phyloP scores from a whole-genome alignment of 2,797 vertebrate genomes.

The Saxicola maurus region DNA sequence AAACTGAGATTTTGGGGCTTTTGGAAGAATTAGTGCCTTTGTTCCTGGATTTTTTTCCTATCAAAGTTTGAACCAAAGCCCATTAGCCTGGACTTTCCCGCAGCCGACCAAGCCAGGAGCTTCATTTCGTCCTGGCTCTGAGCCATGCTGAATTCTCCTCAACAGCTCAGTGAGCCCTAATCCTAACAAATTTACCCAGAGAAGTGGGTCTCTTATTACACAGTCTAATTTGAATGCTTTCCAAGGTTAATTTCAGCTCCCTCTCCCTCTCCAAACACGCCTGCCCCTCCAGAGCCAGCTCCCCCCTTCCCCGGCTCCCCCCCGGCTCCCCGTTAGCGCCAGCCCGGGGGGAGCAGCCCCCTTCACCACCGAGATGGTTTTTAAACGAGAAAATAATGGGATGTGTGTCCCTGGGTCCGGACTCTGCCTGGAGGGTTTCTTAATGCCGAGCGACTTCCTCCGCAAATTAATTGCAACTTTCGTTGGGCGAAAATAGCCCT shows the following conservation, averaged over 20 bases:
- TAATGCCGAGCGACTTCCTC: constrained; percentile 53
- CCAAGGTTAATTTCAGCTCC: constrained; percentile 67
- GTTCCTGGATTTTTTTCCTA: constrained; percentile 70
- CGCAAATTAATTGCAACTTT: constrained; percentile 64
- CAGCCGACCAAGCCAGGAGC: constrained; percentile 61
- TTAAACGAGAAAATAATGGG: constrained; percentile 64
- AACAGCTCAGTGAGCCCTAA: constrained; percentile 71
- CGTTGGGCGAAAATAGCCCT: constrained; percentile 28
- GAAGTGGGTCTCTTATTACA: constrained; percentile 71
- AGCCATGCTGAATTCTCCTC: constrained; percentile 64
- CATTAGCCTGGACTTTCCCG: constrained; percentile 64
- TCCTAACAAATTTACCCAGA: constrained; percentile 71
- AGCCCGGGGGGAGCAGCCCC: not conserved
- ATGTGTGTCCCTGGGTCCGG: not conserved
- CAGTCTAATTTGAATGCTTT: constrained; percentile 65
- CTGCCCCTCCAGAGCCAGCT: not conserved
- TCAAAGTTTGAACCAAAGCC: constrained; percentile 68
- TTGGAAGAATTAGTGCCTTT: constrained; percentile 72
- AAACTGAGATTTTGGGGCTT: constrained; percentile 69
- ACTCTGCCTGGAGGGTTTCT: constrained; percentile 29
- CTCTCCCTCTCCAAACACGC: constrained; percentile 9
- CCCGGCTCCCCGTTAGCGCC: not conserved
- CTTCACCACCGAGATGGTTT: constrained; percentile 18
- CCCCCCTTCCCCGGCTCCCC: not conserved
- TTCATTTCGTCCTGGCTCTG: constrained; percentile 61